Evolutionary conservation across 2,888 invertebrate genomes (phyloP).

Genomic region (Agonopterix heracliana): DNA sequence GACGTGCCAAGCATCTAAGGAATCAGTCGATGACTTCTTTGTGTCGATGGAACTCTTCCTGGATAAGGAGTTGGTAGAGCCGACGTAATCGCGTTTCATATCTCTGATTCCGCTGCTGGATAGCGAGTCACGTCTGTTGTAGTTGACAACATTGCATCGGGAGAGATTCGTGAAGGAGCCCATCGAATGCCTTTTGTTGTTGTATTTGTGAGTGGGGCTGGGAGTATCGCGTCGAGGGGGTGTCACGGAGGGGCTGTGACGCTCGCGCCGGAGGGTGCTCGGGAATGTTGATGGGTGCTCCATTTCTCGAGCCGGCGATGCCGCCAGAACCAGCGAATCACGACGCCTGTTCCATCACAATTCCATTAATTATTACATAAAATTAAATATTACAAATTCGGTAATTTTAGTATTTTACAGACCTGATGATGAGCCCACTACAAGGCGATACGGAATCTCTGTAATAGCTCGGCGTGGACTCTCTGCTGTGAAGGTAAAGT

Average conservation of each 20-base stretch:
- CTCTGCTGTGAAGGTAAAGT: slow-evolving; percentile 64
- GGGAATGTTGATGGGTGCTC: slow-evolving; percentile 85
- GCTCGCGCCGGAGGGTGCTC: slow-evolving; percentile 78
- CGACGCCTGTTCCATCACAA: slow-evolving; percentile 67
- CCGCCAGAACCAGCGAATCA: slow-evolving; percentile 76
- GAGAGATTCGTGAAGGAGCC: slow-evolving; percentile 62
- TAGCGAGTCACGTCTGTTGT: slow-evolving; percentile 61
- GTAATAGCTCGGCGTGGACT: slow-evolving; percentile 74
- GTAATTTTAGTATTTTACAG: slow-evolving; percentile 22
- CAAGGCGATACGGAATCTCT: slow-evolving; percentile 72
- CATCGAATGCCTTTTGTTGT: slow-evolving; percentile 61
- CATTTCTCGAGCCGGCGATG: slow-evolving; percentile 75
- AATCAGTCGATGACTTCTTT: slow-evolving; percentile 80
- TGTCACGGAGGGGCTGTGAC: slow-evolving; percentile 65
- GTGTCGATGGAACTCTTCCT: slow-evolving; percentile 72
- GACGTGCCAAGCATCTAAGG: slow-evolving; percentile 81
- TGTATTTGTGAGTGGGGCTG: slow-evolving; percentile 56
- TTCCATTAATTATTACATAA: slow-evolving; percentile 15
- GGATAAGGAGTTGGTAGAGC: slow-evolving; percentile 56
- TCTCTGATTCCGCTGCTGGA: slow-evolving; percentile 56
- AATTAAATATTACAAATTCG: slow-evolving; percentile 1
- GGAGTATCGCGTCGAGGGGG: slow-evolving; percentile 69
- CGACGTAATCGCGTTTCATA: slow-evolving; percentile 73
- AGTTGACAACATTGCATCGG: slow-evolving; percentile 55
- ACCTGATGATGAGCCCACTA: slow-evolving; percentile 68